Percentiles rank a stretch among this genome's conserved stretches.
phyloP scores from a whole-genome alignment of 2,797 vertebrate species.

The Sebastes steindachneri region DNA sequence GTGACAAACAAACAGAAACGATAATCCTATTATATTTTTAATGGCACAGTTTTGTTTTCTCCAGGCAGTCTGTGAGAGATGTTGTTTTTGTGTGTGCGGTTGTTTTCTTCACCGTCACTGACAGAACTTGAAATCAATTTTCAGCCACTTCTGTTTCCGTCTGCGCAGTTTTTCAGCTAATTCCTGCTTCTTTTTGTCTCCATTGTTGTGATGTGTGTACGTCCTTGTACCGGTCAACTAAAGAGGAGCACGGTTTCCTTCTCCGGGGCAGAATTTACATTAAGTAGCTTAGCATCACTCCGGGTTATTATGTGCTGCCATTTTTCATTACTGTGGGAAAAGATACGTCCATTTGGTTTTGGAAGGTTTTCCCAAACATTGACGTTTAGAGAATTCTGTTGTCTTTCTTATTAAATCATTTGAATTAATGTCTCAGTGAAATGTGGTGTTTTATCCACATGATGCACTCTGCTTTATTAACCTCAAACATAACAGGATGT shows the following conservation, averaged over 20 bases:
- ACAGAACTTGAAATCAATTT: slow-evolving; percentile 86
- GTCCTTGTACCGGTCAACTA: slow-evolving; percentile 65
- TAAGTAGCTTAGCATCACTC: slow-evolving; percentile 79
- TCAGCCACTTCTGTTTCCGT: slow-evolving; percentile 65
- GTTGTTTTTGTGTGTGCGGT: slow-evolving; percentile 50
- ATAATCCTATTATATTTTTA: slow-evolving; percentile 89
- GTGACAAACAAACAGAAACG: slow-evolving; percentile 89
- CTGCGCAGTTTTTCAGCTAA: slow-evolving; percentile 37
- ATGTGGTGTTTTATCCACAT: slow-evolving; percentile 36
- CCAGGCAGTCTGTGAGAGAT: slow-evolving; percentile 72
- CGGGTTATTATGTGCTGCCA: slow-evolving; percentile 61
- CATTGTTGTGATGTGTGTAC: slow-evolving; percentile 56
- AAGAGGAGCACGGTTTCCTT: slow-evolving; percentile 34
- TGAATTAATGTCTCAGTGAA: slow-evolving; percentile 56
- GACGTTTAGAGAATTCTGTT: slow-evolving; percentile 50
- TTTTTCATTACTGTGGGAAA: slow-evolving; percentile 59
- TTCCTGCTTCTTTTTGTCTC: slow-evolving; percentile 60
- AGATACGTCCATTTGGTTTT: slow-evolving; percentile 61
- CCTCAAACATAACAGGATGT: slow-evolving; percentile 35
- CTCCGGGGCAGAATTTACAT: slow-evolving; percentile 72
- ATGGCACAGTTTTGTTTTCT: slow-evolving; percentile 85
- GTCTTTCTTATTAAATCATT: slow-evolving; percentile 43
- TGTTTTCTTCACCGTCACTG: slow-evolving; percentile 64
- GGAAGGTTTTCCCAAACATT: slow-evolving; percentile 40
- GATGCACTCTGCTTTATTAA: slow-evolving; percentile 51